phyloP scores from a whole-genome alignment of 2,888 invertebrate species.

The Dicycla oo region DNA sequence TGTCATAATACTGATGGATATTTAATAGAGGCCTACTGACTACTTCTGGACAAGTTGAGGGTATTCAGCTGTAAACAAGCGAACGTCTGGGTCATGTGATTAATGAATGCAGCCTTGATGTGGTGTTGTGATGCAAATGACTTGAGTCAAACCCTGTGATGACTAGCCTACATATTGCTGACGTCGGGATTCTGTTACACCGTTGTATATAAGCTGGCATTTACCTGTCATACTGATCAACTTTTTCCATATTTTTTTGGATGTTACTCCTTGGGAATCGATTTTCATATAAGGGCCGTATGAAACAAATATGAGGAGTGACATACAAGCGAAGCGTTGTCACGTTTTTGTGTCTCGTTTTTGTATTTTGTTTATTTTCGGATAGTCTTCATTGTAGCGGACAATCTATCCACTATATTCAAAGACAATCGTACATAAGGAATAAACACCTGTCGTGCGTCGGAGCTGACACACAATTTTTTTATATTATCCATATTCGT shows the following conservation, averaged over 20 bases:
- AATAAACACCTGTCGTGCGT: no score
- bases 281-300: no score
- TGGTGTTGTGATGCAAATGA: slow-evolving; percentile 80
- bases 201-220: slow-evolving; percentile 1
- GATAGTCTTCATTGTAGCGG: no score
- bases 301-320: no score
- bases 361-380: no score
- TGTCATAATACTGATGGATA: slow-evolving; percentile 1
- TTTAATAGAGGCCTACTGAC: neutral
- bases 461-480: no score
- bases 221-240: neutral
- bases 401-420: no score
- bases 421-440: no score
- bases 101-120: slow-evolving; percentile 75
- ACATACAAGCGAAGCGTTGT: no score
- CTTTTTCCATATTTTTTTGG: neutral
- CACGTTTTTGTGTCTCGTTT: no score
- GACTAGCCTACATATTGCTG: slow-evolving; percentile 74
- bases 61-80: slow-evolving; percentile 50
- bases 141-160: slow-evolving; percentile 75
- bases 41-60: slow-evolving; percentile 26
- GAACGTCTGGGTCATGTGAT: slow-evolving; percentile 69
- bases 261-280: no score
- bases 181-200: slow-evolving; percentile 65
- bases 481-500: no score